Base-by-base conservation (phyloP, 2,797 vertebrate genomes). In the Tarsius wallacei region DNA sequence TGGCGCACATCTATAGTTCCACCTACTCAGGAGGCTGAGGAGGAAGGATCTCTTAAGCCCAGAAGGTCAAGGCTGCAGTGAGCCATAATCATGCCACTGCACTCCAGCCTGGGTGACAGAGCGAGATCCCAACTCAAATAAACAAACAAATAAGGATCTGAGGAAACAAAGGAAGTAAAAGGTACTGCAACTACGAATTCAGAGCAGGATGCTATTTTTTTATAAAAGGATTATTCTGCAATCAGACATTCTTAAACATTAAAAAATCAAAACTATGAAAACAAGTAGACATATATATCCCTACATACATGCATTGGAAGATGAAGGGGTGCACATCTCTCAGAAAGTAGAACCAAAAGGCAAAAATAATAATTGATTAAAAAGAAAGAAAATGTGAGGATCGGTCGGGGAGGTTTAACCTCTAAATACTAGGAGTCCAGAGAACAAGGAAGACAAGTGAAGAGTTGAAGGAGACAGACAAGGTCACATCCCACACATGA, bases 211-310 rank as follows among this genome's bases (percentile, higher is more conserved):
- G 24, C 55, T 59, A 22, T 57, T 28, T 26, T 36, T 42, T 42
- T 5, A 42, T 42, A 42, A 17, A 4, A 15, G 7, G 33, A 4
- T 19, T 31, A 17, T 13, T 73, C 21, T 4, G 17, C 49, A 19
- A 42, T 19, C 36, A 42, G 13, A 28, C 31, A 2, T 81, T 80
- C 85, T 31, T 12, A 49, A n/a, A 73, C 66, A 24, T n/a, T 57
- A 81, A 59, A 55, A 74, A 4, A 42, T 42, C 42, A 42, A 42
- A 42, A 42, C 42, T 33, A 26, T 24, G 49, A 70, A 4, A 51
- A 16, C 0, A 21, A 15, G 51, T 26, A 6, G 1, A 7, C 10
- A 19, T 10, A 0, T 24, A 4, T 55, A 19, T 61, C 17, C 14
- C 4, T 14, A 9, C 9, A 31, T 28, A 5, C 14, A 13, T 33